Conservation (phyloP, 2,113 vertebrate species). For the Clarias gariepinus region DNA sequence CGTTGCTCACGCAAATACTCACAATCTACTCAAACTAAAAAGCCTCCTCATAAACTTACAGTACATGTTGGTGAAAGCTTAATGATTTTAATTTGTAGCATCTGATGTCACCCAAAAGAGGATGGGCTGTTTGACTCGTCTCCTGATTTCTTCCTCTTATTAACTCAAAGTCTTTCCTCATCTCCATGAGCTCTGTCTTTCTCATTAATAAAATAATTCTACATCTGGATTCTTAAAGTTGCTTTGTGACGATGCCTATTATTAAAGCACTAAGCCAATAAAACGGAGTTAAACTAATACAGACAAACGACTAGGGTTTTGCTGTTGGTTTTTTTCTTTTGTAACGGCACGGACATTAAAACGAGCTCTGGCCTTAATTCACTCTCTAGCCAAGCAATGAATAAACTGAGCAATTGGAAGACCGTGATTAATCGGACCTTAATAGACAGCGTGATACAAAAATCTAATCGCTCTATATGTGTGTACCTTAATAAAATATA, state of each 20-base stretch:
- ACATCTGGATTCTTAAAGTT: not conserved
- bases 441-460: not conserved
- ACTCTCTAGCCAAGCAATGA: not conserved
- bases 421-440: not conserved
- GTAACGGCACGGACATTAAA: not conserved
- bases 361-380: not conserved
- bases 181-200: not conserved
- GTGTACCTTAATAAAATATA: not conserved
- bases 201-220: not conserved
- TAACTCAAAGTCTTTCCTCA: not conserved
- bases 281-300: not conserved
- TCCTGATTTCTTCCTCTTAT: not conserved
- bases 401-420: not conserved
- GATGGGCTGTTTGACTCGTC: too few relatives aligned
- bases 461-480: not conserved
- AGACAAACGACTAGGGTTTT: not conserved
- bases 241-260: not conserved
- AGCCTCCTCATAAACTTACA: not conserved
- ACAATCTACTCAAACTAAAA: not conserved
- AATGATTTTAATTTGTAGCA: not conserved
- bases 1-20: not conserved
- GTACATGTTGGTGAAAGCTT: not conserved
- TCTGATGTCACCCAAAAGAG: not conserved
- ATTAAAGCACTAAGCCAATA: not conserved
- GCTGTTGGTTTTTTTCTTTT: fast-evolving